Base-by-base conservation (phyloP, 2,888 invertebrate genomes). In the Melipona beecheii region DNA sequence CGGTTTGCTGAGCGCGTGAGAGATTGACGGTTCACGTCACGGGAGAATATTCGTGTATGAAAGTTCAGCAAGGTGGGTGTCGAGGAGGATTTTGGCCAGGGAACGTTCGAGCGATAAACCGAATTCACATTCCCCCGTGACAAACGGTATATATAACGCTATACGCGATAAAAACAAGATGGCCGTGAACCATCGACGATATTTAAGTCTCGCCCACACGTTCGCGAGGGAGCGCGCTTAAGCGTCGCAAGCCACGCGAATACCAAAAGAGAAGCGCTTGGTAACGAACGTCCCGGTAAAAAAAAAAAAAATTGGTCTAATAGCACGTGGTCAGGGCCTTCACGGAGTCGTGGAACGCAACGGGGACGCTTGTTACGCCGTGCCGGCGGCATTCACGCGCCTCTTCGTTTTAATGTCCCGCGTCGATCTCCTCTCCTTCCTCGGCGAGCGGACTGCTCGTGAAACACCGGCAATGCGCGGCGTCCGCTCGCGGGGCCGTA, bases 351-450 rank as follows among this genome's bases (percentile, higher is more conserved):
- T 52, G 60, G 70, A 54, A 70, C 31, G 54, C 54, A 65, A 27
- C 27, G 75, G 43, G 43, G 64, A 81, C 43, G 69, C 75, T 83
- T 87, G 76, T 83, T 84, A 82, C 84, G 68, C 71, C 80, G 66
- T 21, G 70, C 71, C 80, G 66, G n/a, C 78, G 71, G 75, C 78
- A 83, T 85, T 88, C 76, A 77, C 84, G 89, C 75, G 85, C 84
- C 81, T 82, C 81, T 87, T 84, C 86, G 88, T 88, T 91, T 91
- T 90, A 91, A 91, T 90, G 87, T 87, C 79, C 90, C 71, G 74
- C 89, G 84, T 73, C 64, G 83, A 83, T 80, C 83, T 71, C 60
- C 27, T 24, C 84, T 36, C 36, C 75, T 50, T 56, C 66, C 80
- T 13, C 4, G 50, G 68, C 21, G 52, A 54, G 31, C 2, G 64